These are phyloP conservation scores for Hoplias malabaricus DNA, from an alignment of 2,113 vertebrate species.

Conservation along the genomic window DNA sequence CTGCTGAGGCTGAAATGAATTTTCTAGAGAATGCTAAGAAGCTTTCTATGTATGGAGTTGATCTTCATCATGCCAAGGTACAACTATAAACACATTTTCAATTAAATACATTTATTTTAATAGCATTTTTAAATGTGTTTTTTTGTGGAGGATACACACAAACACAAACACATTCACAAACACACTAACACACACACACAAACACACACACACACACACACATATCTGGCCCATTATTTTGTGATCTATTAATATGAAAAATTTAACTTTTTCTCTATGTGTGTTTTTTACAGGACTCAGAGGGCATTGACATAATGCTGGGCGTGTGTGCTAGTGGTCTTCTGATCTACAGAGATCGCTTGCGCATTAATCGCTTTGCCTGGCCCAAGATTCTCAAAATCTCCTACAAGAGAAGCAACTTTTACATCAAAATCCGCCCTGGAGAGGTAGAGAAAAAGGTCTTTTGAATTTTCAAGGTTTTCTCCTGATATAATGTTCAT, in stretches of 20 bases:
- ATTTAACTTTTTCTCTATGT: background rate
- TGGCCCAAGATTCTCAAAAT: conserved; percentile 99
- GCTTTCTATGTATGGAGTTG: conserved; percentile 99
- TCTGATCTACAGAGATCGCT: conserved; percentile 94
- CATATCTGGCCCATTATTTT: background rate
- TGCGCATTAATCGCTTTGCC: conserved; percentile 97
- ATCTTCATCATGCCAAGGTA: conserved; percentile 98
- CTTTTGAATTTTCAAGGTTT: conserved; percentile 50
- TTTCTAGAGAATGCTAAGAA: conserved; percentile 99
- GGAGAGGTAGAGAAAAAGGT: conserved; percentile 84
- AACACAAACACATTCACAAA: too few species aligned
- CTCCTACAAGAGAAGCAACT: conserved; percentile 98
- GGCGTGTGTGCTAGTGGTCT: conserved; percentile 96
- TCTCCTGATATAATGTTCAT: conserved; percentile 24
- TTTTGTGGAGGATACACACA: too few species aligned
- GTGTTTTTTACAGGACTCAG: conserved; percentile 83
- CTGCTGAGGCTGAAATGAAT: conserved; percentile 96
- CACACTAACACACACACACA: too few species aligned
- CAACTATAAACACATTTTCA: background rate
- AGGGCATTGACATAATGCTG: conserved; percentile 98
- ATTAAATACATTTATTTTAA: background rate
- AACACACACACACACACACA: too few species aligned
- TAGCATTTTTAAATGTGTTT: background rate
- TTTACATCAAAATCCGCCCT: conserved; percentile 98
- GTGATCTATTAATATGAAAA: background rate